Evolutionary conservation across 2,797 vertebrate species (phyloP), one percentile per base, ranked within the genome.

Genomic region (Dendrocincla fuliginosa): DNA sequence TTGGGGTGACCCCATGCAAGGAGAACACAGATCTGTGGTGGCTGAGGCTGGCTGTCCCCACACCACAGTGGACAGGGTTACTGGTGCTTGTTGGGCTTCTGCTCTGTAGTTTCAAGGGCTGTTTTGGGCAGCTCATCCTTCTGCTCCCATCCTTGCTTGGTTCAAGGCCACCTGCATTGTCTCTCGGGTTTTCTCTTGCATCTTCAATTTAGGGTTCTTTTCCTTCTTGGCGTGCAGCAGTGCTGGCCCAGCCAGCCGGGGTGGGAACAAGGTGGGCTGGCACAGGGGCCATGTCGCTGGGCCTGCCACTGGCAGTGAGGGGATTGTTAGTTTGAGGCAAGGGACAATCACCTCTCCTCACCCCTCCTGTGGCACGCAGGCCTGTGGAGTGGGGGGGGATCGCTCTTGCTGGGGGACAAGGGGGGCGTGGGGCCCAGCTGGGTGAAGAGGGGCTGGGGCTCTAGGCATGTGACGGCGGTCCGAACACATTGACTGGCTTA

Each of bases 401-500:
- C 0, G 3, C 18, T 64, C 50, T 64, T 7, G 11, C 0, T 37
- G 67, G 49, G 67, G 75, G 42, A 32, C 0, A 1, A n/a, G 49
- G 56, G 50, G 42, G 42, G 37, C 1, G 0, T 3, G 20, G 50
- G 30, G 39, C 41, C 63, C 55, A 30, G 49, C 67, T 32, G 53
- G 73, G 63, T 0, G 1, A 60, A 69, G 65, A 61, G 59, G 55
- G 42, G 71, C 77, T 52, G 92, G 74, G 47, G 35, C 57, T 60
- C 64, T 79, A 18, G 3, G 76, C 42, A 5, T 2, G 24, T 37
- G 76, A 64, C 86, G 67, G 64, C 64, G 87, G 56, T 87, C 77
- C 14, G 6, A 63, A 75, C 76, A 27, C 91, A 23, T 56, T 8
- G 7, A 81, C 73, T 69, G 56, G 95, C 94, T 96, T 69, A 94